phyloP scores from a whole-genome alignment of 1,140 invertebrate species.

The Diorhabda carinulata region DNA sequence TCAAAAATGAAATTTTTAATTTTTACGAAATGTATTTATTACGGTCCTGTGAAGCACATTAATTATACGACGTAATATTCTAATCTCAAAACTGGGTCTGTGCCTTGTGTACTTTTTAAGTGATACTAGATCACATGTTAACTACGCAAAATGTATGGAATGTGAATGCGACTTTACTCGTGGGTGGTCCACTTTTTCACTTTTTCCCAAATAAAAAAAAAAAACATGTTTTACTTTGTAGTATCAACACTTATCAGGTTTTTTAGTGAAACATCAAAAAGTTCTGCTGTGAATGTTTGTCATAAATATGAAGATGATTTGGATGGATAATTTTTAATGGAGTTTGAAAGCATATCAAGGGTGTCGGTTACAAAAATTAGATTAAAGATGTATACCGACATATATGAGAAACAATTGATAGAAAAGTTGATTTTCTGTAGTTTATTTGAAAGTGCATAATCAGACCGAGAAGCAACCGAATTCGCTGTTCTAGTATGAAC shows the following conservation, averaged over 20 bases:
- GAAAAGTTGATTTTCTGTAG: no score
- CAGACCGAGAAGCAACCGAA: no score
- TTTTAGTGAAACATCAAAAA: not conserved
- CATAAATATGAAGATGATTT: slow-evolving; percentile 1
- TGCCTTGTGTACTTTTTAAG: not conserved
- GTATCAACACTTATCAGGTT: not conserved
- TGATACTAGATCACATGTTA: not conserved
- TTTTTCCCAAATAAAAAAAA: not conserved
- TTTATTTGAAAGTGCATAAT: no score
- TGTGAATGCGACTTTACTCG: not conserved
- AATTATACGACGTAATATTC: no score
- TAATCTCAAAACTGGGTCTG: not conserved
- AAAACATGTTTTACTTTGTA: not conserved
- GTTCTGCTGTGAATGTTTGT: not conserved
- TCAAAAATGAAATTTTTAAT: no score
- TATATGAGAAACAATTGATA: not conserved
- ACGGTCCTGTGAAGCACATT: no score
- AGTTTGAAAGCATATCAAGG: slow-evolving; percentile 2
- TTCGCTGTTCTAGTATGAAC: no score
- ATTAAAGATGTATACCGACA: not conserved
- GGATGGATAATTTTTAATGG: slow-evolving; percentile 1
- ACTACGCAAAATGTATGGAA: not conserved
- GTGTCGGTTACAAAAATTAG: not conserved
- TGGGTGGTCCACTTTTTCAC: not conserved
- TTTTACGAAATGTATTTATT: no score